Conservation (phyloP, 2,113 vertebrate genomes). For the Ptilorrhoa leucosticta region DNA sequence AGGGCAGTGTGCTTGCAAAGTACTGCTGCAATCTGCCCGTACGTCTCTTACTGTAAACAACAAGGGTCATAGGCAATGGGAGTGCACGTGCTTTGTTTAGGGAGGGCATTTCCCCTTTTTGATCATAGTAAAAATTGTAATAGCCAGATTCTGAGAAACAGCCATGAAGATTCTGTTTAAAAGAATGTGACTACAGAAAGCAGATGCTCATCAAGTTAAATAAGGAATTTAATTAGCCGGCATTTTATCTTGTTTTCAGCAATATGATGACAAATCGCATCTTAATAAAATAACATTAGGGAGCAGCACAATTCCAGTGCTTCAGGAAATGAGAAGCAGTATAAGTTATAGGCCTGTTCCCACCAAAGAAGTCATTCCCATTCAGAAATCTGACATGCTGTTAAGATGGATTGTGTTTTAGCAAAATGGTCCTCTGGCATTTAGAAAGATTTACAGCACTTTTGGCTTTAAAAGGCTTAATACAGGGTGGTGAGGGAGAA, state of each 20-base stretch:
- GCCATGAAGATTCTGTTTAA: conserved; percentile 13
- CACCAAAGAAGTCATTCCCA: background rate
- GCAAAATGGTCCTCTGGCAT: conserved; percentile 7
- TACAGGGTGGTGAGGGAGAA: background rate
- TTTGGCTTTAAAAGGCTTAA: conserved; percentile 2
- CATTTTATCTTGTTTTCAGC: conserved; percentile 62
- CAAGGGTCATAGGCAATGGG: background rate
- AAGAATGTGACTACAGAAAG: conserved; percentile 32
- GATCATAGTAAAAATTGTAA: background rate
- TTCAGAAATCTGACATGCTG: conserved; percentile 47
- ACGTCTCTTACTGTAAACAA: background rate
- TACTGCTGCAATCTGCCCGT: background rate
- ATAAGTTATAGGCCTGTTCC: conserved; percentile 30
- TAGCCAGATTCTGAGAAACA: background rate
- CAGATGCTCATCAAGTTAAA: conserved; percentile 62
- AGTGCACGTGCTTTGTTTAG: fast-evolving
- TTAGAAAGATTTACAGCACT: conserved; percentile 23
- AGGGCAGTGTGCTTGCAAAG: background rate
- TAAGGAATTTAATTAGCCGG: conserved; percentile 58
- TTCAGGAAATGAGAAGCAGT: conserved; percentile 34
- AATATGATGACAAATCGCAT: conserved; percentile 42
- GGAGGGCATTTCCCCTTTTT: background rate
- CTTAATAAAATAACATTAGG: conserved; percentile 60
- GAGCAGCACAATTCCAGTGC: conserved; percentile 31
- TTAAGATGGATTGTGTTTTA: conserved; percentile 22